Evolutionary conservation across 2,797 vertebrate genomes (phyloP), one percentile per base, ranked within the genome.

Genomic region (Spondyliosoma cantharus): DNA sequence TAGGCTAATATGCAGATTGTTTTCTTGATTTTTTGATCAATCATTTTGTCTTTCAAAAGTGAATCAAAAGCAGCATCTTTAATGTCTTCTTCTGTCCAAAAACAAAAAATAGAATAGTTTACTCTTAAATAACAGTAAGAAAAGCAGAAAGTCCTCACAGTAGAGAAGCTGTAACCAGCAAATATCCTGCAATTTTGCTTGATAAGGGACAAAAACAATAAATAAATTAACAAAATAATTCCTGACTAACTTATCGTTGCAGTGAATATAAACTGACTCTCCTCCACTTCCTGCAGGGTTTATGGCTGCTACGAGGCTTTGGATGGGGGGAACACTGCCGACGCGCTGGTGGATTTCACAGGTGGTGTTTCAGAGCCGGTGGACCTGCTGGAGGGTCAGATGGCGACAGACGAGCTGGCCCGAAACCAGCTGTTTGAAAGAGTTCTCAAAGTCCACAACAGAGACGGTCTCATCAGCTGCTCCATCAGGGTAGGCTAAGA

Each of bases 391-490:
- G 97, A 99, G 90, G 96, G 96, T 20, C 95, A 96, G 84, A 96
- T 96, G 52, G 87, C 90, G 0, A 63, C 87, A 0, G 96, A 99
- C 0, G 97, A 97, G 80, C 93, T 83, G 32, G 96, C 96, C 27
- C 92, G 96, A 5, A 97, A 95, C 86, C 95, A 96, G 69, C 96
- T 99, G 77, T 99, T 99, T 4, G 98, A 99, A 81, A 93, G 97
- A 0, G 95, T 98, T 0, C 86, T 99, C 53, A 99, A 99, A 87
- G 97, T 99, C 37, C 96, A 98, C 87, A 96, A 95, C 92, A 94
- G 98, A 17, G 98, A 97, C 3, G 98, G 98, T 0, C 97, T 99
- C 73, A 98, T 99, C 94, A 99, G 98, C 87, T 97, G 97, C 90
- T 99, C 98, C 88, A 99, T 99, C 92, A 96, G 96, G 94, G 98